These are phyloP conservation scores for Sylvietta virens DNA, from an alignment of 2,113 vertebrate genomes.

Conservation along the genomic window DNA sequence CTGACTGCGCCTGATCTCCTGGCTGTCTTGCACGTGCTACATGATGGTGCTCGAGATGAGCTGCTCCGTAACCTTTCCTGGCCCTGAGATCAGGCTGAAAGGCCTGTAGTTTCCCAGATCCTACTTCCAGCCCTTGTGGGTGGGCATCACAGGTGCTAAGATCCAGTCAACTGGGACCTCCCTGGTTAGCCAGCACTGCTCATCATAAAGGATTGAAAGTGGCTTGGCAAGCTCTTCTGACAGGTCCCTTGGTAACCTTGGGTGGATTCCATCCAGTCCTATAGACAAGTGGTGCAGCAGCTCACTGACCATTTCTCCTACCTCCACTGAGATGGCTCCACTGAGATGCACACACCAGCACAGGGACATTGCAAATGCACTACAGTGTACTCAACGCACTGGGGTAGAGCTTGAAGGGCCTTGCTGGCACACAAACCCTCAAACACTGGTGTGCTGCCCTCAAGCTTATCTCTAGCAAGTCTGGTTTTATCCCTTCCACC, in stretches of 20 bases:
- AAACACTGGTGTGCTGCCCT: rapidly evolving
- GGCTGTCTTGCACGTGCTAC: not conserved
- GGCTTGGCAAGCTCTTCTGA: not conserved
- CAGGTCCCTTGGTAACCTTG: not conserved
- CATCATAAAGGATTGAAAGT: not conserved
- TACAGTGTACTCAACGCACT: not conserved
- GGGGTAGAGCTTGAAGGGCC: not conserved
- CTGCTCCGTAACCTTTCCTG: not conserved
- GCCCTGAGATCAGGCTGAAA: not conserved
- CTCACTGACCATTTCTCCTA: not conserved
- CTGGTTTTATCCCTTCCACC: not conserved
- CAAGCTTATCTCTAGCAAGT: not conserved
- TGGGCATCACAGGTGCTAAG: not conserved
- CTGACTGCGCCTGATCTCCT: not conserved
- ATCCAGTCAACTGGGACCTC: not conserved
- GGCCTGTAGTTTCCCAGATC: not conserved
- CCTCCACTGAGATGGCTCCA: not conserved
- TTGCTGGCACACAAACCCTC: rapidly evolving
- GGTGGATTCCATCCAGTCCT: not conserved
- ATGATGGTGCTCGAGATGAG: not conserved
- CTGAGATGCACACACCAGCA: rapidly evolving
- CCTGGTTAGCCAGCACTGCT: not conserved
- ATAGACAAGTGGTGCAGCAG: not conserved
- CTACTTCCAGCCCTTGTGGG: not conserved
- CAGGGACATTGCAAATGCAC: not conserved